These are phyloP conservation scores for Alces alces DNA, from an alignment of 2,113 vertebrate species.

Conservation along the genomic window DNA sequence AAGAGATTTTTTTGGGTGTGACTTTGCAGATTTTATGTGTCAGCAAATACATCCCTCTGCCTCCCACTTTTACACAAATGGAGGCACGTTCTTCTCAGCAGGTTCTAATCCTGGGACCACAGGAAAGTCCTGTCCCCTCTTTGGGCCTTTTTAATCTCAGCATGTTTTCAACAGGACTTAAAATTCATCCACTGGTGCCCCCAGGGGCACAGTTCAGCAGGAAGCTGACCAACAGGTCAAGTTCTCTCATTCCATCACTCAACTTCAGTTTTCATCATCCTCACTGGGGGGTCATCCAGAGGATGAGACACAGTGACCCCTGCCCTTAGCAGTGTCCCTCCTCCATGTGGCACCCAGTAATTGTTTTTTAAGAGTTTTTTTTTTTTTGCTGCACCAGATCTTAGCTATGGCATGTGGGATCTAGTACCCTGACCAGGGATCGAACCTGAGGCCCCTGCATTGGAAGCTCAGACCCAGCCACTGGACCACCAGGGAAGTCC, in stretches of 20 bases:
- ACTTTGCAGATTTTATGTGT: neutral
- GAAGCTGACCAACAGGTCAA: neutral
- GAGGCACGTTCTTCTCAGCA: neutral
- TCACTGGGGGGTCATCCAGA: neutral
- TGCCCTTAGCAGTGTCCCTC: neutral
- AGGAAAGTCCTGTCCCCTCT: neutral
- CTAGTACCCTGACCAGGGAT: neutral
- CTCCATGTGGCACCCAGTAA: too few species aligned
- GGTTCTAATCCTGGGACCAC: neutral
- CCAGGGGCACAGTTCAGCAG: neutral
- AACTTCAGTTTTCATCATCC: fast-evolving
- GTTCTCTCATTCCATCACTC: neutral
- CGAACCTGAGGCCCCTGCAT: neutral
- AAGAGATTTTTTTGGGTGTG: neutral
- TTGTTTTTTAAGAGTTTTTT: neutral
- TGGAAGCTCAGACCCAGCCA: neutral
- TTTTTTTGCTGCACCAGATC: neutral
- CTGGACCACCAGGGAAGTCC: neutral
- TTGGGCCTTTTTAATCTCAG: neutral
- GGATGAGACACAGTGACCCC: neutral
- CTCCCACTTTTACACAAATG: neutral
- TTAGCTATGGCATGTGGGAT: neutral
- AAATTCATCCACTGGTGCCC: neutral
- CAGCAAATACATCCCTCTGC: neutral
- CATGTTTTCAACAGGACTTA: neutral